Percentiles rank a stretch among this genome's conserved stretches.
Evolutionary conservation across 2,113 vertebrate species (phyloP).

Genomic region (Dinomys branickii): DNA sequence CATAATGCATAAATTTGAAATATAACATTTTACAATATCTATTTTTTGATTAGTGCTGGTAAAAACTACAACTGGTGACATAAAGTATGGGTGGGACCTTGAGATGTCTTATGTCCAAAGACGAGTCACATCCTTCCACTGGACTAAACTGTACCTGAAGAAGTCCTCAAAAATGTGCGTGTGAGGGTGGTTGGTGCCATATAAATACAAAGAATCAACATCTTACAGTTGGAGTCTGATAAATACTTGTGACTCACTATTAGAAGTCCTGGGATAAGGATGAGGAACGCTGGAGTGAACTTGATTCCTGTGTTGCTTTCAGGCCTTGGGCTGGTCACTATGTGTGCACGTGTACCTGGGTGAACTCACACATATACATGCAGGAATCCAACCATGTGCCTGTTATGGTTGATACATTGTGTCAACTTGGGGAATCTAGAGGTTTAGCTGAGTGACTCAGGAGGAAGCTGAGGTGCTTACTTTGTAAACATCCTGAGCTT

Average conservation of each 20-base stretch:
- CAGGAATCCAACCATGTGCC: background rate
- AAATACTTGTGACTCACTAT: background rate
- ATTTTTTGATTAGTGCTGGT: background rate
- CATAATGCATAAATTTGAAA: background rate
- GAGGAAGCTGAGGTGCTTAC: too few species aligned
- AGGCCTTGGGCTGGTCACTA: background rate
- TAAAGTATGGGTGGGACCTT: background rate
- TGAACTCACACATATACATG: background rate
- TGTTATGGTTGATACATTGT: too few species aligned
- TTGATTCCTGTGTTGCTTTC: background rate
- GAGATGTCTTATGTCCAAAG: background rate
- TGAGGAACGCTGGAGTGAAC: rapidly evolving
- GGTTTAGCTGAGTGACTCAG: too few species aligned
- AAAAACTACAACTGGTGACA: background rate
- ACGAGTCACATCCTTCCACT: background rate
- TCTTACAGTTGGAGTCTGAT: background rate
- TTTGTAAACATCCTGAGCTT: too few species aligned
- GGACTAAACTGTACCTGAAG: background rate
- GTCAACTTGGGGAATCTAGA: too few species aligned
- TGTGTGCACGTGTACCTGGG: rapidly evolving
- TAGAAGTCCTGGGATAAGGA: background rate
- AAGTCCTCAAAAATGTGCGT: background rate
- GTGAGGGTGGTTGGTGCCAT: background rate
- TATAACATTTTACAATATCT: too few species aligned
- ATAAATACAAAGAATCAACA: background rate